Base-by-base conservation (phyloP, 92 coral and sea anemone genomes). In the Umimayanthus kanabou region DNA sequence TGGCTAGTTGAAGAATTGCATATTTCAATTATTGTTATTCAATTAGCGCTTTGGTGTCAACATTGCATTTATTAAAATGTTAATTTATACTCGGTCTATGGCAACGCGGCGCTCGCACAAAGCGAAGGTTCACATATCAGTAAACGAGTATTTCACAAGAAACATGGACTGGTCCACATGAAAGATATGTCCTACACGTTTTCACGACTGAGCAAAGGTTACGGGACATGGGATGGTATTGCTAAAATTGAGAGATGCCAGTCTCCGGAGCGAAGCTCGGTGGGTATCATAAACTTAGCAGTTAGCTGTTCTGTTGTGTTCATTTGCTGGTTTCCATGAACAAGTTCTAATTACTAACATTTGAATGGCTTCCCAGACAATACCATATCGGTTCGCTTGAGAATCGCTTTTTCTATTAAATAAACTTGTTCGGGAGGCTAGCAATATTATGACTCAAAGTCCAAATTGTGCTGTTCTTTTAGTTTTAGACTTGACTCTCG, bases 221-320 rank as follows among this genome's bases (percentile, higher is more conserved):
- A 97, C 74, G 99, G 99, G 11, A 97, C 99, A 5, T 97, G 94
- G 90, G 96, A 97, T 39, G 99, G 99, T 39, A 95, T 89, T 45
- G 99, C 99, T 4, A 97, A 97, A 90, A 85, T 85, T 67, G 99
- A 97, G 76, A 79, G 92, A 39, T 93, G 89, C 70, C 98, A 95
- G 58, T 87, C 80, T 50, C 89, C 73, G 20, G 94, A 83, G 13
- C 89, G 81, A 64, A 75, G 58, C 82, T 53, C 76, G 81, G 91
- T 81, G 45, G 57, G 89, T 77, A 15, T 47, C 50, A 47, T 47
- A 47, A 8, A 33, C 37, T 33, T 33, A 2, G 37, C 37, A 39
- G 50, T 33, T 33, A 2, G 37, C 37, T 57, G 50, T 55, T 53
- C 43, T 86, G 80, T 75, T 84, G 80, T 83, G 87, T 70, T 69